Evolutionary conservation across 1,140 invertebrate species (phyloP).

Genomic region (Leptinotarsa defecta): DNA sequence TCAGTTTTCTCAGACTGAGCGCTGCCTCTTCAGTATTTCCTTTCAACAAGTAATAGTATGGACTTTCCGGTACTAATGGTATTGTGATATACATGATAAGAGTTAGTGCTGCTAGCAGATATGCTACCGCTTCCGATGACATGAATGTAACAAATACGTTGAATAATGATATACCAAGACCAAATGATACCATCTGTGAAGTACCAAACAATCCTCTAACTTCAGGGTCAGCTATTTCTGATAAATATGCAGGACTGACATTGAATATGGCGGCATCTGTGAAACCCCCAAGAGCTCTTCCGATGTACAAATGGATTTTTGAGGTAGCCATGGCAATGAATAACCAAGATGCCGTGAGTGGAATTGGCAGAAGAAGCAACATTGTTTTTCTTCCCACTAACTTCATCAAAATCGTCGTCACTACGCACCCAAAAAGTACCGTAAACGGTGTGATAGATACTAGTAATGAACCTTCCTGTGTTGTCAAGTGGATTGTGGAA

Average conservation of each 20-base stretch:
- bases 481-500: not conserved
- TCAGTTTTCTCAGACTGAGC: conserved; percentile 23
- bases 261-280: conserved; percentile 22
- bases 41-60: conserved; percentile 34
- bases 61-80: conserved; percentile 35
- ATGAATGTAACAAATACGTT: conserved; percentile 23
- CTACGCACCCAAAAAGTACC: not conserved
- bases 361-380: not conserved
- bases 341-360: not conserved
- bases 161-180: conserved; percentile 32
- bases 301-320: not conserved
- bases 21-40: conserved; percentile 24
- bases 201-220: conserved; percentile 33
- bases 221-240: conserved; percentile 31
- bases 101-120: conserved; percentile 21
- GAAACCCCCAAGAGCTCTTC: not conserved
- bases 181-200: not conserved
- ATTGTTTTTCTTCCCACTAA: not conserved
- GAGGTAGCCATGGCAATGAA: not conserved
- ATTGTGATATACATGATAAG: conserved; percentile 31
- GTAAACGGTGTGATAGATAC: not conserved
- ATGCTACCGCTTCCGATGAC: conserved; percentile 7
- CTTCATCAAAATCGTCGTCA: not conserved
- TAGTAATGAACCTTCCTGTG: not conserved
- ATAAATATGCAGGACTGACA: conserved; percentile 10